Conservation (phyloP, 2,113 vertebrate species). For the Tetrax tetrax region DNA sequence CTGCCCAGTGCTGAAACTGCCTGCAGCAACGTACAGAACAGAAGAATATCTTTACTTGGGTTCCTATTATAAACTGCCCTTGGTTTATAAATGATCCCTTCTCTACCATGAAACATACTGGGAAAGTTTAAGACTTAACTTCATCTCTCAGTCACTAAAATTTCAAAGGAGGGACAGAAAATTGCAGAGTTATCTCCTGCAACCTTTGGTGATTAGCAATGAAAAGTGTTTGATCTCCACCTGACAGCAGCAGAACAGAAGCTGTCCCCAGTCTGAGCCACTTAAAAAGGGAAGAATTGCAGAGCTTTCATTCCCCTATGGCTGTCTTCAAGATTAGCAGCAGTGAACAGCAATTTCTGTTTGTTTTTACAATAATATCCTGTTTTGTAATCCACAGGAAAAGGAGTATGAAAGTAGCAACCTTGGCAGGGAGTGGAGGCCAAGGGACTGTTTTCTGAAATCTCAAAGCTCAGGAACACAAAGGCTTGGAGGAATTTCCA, state of each 20-base stretch:
- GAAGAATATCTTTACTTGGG: background rate
- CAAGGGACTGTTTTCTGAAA: slow-evolving; percentile 36
- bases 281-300: background rate
- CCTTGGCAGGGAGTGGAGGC: slow-evolving; percentile 21
- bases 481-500: slow-evolving; percentile 52
- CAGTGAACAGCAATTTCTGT: slow-evolving; percentile 37
- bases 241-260: slow-evolving; percentile 13
- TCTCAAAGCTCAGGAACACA: slow-evolving; percentile 39
- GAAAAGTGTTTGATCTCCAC: slow-evolving; percentile 40
- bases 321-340: slow-evolving; percentile 28
- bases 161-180: slow-evolving; percentile 11
- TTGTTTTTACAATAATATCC: slow-evolving; percentile 69
- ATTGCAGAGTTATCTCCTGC: background rate
- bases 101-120: background rate
- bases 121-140: background rate
- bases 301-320: slow-evolving; percentile 4
- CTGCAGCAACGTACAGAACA: background rate
- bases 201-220: background rate
- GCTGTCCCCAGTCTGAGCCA: background rate
- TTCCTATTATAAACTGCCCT: background rate
- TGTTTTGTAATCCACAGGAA: slow-evolving; percentile 69
- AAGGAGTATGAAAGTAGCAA: slow-evolving; percentile 62
- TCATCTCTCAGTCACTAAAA: background rate
- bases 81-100: background rate
- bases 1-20: background rate